Conservation (phyloP, 2,888 invertebrate species). For the Blastobasis adustella region DNA sequence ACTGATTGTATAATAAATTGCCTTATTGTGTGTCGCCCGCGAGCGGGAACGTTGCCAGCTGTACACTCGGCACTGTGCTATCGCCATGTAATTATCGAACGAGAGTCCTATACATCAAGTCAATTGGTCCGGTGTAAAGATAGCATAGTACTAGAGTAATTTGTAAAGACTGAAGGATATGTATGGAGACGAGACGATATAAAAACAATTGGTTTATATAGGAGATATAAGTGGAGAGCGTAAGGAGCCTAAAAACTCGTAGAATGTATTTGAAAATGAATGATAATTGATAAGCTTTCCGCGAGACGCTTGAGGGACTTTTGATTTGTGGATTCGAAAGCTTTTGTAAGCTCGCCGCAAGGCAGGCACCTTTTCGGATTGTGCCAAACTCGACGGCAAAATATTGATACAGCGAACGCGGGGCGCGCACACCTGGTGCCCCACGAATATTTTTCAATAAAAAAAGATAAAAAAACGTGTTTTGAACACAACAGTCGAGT, state of each 20-base stretch:
- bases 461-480: conserved; percentile 69
- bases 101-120: background rate
- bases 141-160: conserved; percentile 11
- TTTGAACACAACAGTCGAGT: conserved; percentile 67
- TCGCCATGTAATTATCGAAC: background rate
- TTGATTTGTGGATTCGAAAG: conserved; percentile 6
- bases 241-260: conserved; percentile 24
- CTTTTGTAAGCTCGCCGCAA: conserved; percentile 17
- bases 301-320: conserved; percentile 11
- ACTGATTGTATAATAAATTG: conserved; percentile 34
- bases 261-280: conserved; percentile 4
- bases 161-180: conserved; percentile 47
- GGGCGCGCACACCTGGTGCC: conserved; percentile 52
- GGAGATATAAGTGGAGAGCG: conserved; percentile 5
- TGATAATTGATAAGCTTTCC: conserved; percentile 5
- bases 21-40: conserved; percentile 44
- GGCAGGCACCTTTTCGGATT: conserved; percentile 20
- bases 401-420: conserved; percentile 36
- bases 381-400: conserved; percentile 49
- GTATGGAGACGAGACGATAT: background rate
- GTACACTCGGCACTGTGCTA: background rate
- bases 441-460: conserved; percentile 70
- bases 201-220: conserved; percentile 33
- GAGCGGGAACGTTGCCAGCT: conserved; percentile 11
- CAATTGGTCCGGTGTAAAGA: conserved; percentile 3